phyloP scores from a whole-genome alignment of 2,797 vertebrate species.

The Xiphophorus birchmanni region DNA sequence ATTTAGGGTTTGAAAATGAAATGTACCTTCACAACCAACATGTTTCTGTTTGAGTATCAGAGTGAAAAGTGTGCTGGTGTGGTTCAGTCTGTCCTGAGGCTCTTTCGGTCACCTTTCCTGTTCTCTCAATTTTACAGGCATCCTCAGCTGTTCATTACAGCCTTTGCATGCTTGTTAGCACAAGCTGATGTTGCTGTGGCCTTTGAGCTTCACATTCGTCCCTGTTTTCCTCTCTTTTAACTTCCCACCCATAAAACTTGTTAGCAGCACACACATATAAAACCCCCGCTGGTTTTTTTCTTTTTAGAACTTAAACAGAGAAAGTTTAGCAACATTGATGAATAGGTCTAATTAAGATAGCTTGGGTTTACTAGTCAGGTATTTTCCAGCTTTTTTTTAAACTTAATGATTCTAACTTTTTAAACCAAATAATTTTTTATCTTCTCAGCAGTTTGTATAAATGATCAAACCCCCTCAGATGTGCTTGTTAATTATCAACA shows the following conservation, averaged over 20 bases:
- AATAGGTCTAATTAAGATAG: constrained; percentile 15
- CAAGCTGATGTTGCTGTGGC: constrained; percentile 51
- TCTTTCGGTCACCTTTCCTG: constrained; percentile 43
- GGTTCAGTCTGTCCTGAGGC: constrained; percentile 40
- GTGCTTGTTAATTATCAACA: constrained; percentile 47
- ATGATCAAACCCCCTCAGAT: constrained; percentile 4
- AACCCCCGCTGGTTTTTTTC: constrained; percentile 2
- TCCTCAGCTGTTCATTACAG: constrained; percentile 75
- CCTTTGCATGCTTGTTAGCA: constrained; percentile 61
- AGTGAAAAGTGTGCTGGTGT: constrained; percentile 24
- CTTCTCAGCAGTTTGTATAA: constrained; percentile 1
- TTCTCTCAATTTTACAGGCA: constrained; percentile 59
- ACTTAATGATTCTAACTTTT: constrained; percentile 2
- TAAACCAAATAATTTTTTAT: constrained; percentile 5
- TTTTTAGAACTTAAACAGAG: constrained; percentile 23
- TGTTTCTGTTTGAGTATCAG: constrained; percentile 14
- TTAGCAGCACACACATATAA: constrained; percentile 35
- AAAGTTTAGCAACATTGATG: constrained; percentile 26
- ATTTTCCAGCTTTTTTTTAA: constrained; percentile 2
- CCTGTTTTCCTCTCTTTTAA: constrained; percentile 44
- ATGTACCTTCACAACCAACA: not conserved
- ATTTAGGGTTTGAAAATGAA: constrained; percentile 13
- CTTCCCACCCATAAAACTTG: constrained; percentile 48
- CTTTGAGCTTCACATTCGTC: constrained; percentile 57
- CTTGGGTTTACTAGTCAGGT: constrained; percentile 1